Conservation (phyloP, 2,797 vertebrate genomes). For the Pyrocephalus nanus region DNA sequence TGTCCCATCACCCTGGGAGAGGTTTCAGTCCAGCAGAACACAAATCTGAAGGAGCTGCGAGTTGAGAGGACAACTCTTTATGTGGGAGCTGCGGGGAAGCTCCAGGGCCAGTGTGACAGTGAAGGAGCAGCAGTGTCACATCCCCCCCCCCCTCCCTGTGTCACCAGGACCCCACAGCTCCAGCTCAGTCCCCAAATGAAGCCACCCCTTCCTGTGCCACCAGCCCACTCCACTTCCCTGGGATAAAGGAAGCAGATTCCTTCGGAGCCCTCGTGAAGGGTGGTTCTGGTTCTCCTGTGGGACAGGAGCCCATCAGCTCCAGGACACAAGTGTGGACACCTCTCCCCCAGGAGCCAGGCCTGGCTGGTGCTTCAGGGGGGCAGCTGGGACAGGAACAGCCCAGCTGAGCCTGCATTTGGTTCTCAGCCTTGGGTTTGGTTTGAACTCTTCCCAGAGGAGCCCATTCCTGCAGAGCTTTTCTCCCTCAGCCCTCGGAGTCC, state of each 20-base stretch:
- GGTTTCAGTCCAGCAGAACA: neutral
- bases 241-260: neutral
- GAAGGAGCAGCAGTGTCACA: neutral
- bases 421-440: neutral
- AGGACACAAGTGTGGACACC: neutral
- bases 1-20: rapidly evolving
- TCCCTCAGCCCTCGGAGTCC: neutral
- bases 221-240: rapidly evolving
- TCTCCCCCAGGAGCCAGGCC: neutral
- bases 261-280: rapidly evolving
- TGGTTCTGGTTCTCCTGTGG: neutral
- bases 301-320: neutral
- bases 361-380: neutral
- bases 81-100: neutral
- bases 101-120: no score
- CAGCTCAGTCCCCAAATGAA: neutral
- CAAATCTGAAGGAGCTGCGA: neutral
- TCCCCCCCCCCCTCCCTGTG: rapidly evolving
- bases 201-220: neutral
- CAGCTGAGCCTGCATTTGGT: neutral
- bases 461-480: rapidly evolving
- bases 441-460: neutral
- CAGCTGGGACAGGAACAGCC: neutral
- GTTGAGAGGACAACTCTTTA: rapidly evolving
- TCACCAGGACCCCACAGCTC: rapidly evolving